A percentile compares a stretch with the other conserved stretches of the same genome.
Conservation (phyloP, 2,888 invertebrate genomes). For the Xestia c-nigrum region DNA sequence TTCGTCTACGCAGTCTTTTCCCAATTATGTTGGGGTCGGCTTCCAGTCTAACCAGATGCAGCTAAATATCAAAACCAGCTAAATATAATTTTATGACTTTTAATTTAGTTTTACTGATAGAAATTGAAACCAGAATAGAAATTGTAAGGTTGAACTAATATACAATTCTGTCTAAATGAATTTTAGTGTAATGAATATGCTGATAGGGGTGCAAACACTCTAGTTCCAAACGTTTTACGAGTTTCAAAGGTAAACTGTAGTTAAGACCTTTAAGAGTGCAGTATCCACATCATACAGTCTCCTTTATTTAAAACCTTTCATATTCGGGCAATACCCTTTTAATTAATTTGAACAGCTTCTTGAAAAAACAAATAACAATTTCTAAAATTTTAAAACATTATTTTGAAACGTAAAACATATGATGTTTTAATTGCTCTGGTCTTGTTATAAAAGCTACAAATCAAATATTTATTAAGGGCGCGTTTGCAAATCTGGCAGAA, state of each 20-base stretch:
- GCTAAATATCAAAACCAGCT: too few species aligned
- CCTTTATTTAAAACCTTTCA: neutral
- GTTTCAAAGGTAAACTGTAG: neutral
- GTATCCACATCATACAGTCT: neutral
- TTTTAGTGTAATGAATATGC: neutral
- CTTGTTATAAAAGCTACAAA: slow-evolving; percentile 2
- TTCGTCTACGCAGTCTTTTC: too few species aligned
- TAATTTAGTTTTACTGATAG: neutral
- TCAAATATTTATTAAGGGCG: slow-evolving; percentile 31
- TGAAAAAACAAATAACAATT: neutral
- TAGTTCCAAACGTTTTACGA: neutral
- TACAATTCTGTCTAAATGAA: neutral
- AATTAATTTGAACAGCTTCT: neutral
- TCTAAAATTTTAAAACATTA: neutral
- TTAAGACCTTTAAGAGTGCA: neutral
- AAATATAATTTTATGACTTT: neutral
- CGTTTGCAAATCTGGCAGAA: too few species aligned
- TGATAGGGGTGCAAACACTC: too few species aligned
- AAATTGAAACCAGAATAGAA: neutral
- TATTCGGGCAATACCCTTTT: neutral
- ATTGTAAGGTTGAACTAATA: neutral
- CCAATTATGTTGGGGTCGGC: too few species aligned
- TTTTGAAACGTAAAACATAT: neutral
- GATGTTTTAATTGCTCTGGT: neutral
- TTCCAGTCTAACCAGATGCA: too few species aligned